Base-by-base conservation (phyloP, 2,888 invertebrate genomes). In the Plebejus melissa region DNA sequence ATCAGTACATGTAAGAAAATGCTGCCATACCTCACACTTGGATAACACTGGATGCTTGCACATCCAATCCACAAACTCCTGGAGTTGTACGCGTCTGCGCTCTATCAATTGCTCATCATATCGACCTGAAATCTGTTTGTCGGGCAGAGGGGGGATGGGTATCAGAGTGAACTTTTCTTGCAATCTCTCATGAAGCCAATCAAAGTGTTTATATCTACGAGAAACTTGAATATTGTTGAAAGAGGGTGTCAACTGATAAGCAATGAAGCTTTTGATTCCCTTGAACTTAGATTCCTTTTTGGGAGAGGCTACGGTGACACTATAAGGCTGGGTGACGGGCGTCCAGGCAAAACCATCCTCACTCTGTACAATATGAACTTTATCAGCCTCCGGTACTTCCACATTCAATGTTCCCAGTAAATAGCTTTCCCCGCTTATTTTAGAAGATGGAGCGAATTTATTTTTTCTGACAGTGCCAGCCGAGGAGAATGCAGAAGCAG, bases 51-150 rank as follows among this genome's bases (percentile, higher is more conserved):
- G 99, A 94, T 99, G 99, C 76, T 98, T 95, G 86, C 99, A 98
- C 85, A 99, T 98, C 94, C 98, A 97, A 92, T 99, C 97, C 2
- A 99, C 97, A 95, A 99, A 99, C 83, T 98, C 97, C 88, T 99
- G 99, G 70, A 99, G 94, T 85, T 98, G 98, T 70, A 97, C 97
- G 86, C 98, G 96, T 76, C 99, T 95, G 85, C 98, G 98, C 85
- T 99, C 98, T 82, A 99, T 98, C 83, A 99, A 97, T 83, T 98
- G 98, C 82, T 99, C 99, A 89, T 99, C 99, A 90, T 99, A 99
- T 74, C 99, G 95, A 7, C 99, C 99, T 60, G 99, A 97, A 79
- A 99, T 98, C 89, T 99, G 98, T 91, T 99, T 99, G 86, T 99
- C 99, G 13, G 99, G 99, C 79, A 99, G 89, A 1, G 99, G 99